Evolutionary conservation across 2,797 vertebrate genomes (phyloP).

Genomic region (Malurus leucopterus): DNA sequence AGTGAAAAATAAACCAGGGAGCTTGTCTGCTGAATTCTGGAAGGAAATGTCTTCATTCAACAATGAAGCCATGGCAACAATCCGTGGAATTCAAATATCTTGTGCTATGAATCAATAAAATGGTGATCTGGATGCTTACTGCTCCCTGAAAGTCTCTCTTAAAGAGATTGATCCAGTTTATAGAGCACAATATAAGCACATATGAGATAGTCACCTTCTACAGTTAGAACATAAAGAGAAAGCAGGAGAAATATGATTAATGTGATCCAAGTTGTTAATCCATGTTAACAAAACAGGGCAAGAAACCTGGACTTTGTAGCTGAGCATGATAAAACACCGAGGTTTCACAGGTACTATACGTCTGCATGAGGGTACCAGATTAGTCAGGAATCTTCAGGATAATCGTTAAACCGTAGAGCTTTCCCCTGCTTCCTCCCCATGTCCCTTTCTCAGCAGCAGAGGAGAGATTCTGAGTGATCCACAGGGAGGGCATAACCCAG

Average conservation of each 20-base stretch:
- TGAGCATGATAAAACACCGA: background rate
- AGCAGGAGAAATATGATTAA: background rate
- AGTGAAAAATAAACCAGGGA: background rate
- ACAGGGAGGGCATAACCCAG: background rate
- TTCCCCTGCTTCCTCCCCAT: background rate
- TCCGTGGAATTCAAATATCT: background rate
- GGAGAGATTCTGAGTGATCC: background rate
- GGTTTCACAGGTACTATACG: background rate
- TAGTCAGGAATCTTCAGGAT: background rate
- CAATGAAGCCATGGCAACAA: background rate
- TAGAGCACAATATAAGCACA: background rate
- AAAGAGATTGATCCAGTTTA: background rate
- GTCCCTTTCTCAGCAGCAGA: background rate
- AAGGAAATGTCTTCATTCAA: background rate
- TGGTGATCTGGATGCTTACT: background rate
- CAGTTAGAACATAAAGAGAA: background rate
- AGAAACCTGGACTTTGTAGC: background rate
- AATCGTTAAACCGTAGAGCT: background rate
- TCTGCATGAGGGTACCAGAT: background rate
- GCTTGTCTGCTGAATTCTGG: background rate
- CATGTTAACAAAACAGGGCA: background rate
- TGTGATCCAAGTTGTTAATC: background rate
- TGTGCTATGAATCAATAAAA: background rate
- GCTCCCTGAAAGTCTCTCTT: background rate
- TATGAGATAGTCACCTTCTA: background rate